Percentiles rank a stretch among this genome's conserved stretches.
Evolutionary conservation across 2,888 invertebrate genomes (phyloP).

Genomic region (Mactromeris polynyma): DNA sequence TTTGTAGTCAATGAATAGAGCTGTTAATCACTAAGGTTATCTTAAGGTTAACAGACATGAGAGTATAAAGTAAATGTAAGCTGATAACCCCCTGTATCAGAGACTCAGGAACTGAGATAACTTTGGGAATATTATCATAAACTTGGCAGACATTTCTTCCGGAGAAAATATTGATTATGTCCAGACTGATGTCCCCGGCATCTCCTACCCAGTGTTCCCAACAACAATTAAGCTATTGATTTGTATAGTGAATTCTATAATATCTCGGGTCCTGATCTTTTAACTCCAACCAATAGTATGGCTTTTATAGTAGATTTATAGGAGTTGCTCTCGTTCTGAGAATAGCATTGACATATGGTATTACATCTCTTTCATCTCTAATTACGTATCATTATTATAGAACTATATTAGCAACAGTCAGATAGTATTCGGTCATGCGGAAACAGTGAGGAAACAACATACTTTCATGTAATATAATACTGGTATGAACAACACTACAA

Average conservation of each 20-base stretch:
- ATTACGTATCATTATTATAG: no score
- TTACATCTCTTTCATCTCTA: not conserved
- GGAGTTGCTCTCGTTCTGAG: not conserved
- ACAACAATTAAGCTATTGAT: slow-evolving; percentile 15
- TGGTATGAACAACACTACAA: not conserved
- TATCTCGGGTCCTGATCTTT: not conserved
- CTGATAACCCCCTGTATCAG: not conserved
- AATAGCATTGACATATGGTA: not conserved
- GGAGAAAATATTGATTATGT: not conserved
- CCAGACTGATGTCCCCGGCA: not conserved
- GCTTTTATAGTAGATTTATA: not conserved
- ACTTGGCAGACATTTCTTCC: not conserved
- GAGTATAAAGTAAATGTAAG: not conserved
- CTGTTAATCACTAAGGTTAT: not conserved
- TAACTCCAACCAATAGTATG: not conserved
- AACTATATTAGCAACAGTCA: not conserved
- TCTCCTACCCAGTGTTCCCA: not conserved
- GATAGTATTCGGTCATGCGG: not conserved
- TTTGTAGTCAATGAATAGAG: not conserved
- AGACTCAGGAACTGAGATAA: not conserved
- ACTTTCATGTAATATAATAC: not conserved
- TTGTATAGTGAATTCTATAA: not conserved
- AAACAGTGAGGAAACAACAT: not conserved
- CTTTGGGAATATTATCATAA: not conserved
- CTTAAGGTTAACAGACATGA: not conserved